Evolutionary conservation across 30 jellyfish, hydroid and myxozoan species (phyloP), one percentile per base, ranked within the genome.

Genomic region (Hydractinia echinata): DNA sequence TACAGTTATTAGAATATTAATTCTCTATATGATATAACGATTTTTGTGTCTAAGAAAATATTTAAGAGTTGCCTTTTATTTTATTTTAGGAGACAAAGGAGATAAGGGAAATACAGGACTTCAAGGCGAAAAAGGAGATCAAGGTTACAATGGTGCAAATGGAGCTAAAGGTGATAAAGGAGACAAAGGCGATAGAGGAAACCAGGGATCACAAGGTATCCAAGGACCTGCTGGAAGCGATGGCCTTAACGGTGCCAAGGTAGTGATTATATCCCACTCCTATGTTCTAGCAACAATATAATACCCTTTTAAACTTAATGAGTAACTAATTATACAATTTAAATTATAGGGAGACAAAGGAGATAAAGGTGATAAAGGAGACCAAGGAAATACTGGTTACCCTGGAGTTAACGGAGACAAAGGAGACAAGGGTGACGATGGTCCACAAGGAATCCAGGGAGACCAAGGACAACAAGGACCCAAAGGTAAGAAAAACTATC

Each of bases 301-400:
- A 30, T 30, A 30, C 44, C 44, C 44, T 30, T 30, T 30, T 30
- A 0, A 30, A 30, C 44, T 30, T 30, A 30, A 30, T 30, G 44
- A 30, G 44, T 30, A 30, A 30, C 44, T 30, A 30, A 30, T 30
- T 30, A 30, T 30, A 30, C 44, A 30, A 30, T 30, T 30, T 0
- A 30, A 30, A 30, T 30, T 30, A 30, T 30, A 30, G 44, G 44
- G 44, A 30, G 44, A 13, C 39, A 64, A 64, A 64, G 74, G 74
- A 64, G 39, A 64, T 64, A 64, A 64, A 64, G 74, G 74, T 13
- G 74, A 64, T 64, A 13, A 58, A 58, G 69, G 69, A 11, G 69
- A 58, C 19, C 69, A 58, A 16, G 69, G 69, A 58, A 58, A 11
- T 16, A 58, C 15, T 13, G 69, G 69, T 11, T 11, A 13, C 15